Conservation (phyloP, 2,797 vertebrate genomes). For the Capromys pilorides region DNA sequence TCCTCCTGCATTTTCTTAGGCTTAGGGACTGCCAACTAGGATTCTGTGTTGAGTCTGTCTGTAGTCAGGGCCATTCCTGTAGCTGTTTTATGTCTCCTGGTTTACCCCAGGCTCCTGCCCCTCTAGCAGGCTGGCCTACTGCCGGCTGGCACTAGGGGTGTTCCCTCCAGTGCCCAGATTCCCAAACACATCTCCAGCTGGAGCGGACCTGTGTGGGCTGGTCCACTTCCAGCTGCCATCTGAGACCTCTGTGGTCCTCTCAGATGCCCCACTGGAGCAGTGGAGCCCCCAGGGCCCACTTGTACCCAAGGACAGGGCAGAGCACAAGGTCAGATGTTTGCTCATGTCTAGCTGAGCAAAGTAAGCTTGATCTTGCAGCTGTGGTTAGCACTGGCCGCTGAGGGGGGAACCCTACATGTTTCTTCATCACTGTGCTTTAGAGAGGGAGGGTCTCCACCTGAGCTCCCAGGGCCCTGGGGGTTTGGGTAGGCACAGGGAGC, state of each 20-base stretch:
- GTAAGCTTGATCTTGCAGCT: background rate
- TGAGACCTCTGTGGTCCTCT: background rate
- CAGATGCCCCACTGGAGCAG: background rate
- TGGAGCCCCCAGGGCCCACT: background rate
- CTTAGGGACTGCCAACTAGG: background rate
- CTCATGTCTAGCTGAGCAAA: background rate
- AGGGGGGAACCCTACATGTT: background rate
- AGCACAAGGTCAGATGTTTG: background rate
- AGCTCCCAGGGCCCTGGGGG: background rate
- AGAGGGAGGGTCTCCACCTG: background rate
- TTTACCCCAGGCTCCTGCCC: background rate
- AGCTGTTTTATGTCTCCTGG: background rate
- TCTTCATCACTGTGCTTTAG: background rate
- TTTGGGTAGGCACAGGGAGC: background rate
- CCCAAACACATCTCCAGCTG: background rate
- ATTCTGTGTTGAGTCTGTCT: background rate
- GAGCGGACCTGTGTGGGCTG: conserved; percentile 25
- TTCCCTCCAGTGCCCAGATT: background rate
- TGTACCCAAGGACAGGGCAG: background rate
- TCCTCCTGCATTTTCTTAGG: background rate
- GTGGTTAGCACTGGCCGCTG: background rate
- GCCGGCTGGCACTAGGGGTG: background rate
- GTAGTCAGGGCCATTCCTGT: background rate
- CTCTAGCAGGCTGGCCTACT: background rate
- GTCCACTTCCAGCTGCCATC: background rate